A percentile compares a stretch with the other conserved stretches of the same genome.
Evolutionary conservation across 2,797 vertebrate species (phyloP).

Genomic region (Sandelia bainsii): DNA sequence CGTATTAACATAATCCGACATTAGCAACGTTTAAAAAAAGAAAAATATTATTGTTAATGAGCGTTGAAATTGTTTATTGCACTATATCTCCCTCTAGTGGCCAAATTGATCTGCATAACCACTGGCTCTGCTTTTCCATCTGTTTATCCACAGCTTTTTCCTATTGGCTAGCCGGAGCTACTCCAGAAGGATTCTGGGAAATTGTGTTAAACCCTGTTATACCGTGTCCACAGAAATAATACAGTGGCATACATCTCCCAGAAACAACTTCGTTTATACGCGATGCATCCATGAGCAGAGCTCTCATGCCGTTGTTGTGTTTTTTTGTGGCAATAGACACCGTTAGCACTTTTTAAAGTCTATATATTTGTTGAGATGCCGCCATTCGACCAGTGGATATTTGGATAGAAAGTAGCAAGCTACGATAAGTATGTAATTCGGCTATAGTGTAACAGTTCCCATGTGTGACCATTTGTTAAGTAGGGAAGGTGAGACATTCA

Average conservation of each 20-base stretch:
- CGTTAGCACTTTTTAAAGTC: not conserved
- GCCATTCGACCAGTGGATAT: not conserved
- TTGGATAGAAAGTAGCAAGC: conserved; percentile 16
- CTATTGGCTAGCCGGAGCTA: conserved; percentile 28
- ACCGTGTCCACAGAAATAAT: rapidly evolving
- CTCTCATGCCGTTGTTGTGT: conserved; percentile 1
- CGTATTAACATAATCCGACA: not conserved
- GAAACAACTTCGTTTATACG: conserved; percentile 24
- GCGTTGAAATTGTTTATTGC: not conserved
- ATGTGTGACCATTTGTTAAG: conserved; percentile 8
- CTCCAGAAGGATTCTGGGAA: conserved; percentile 67
- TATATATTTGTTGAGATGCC: not conserved
- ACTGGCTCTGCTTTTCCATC: not conserved
- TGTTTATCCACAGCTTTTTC: not conserved
- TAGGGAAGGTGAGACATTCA: conserved; percentile 1
- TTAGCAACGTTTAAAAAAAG: not conserved
- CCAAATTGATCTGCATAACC: not conserved
- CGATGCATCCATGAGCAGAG: not conserved
- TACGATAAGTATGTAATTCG: not conserved
- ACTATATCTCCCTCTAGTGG: conserved; percentile 58
- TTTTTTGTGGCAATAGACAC: not conserved
- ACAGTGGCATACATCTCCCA: conserved; percentile 69
- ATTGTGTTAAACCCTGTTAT: conserved; percentile 19
- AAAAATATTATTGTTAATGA: not conserved
- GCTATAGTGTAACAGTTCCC: conserved; percentile 10